Base-by-base conservation (phyloP, 2,797 vertebrate genomes). In the Paguma larvata region DNA sequence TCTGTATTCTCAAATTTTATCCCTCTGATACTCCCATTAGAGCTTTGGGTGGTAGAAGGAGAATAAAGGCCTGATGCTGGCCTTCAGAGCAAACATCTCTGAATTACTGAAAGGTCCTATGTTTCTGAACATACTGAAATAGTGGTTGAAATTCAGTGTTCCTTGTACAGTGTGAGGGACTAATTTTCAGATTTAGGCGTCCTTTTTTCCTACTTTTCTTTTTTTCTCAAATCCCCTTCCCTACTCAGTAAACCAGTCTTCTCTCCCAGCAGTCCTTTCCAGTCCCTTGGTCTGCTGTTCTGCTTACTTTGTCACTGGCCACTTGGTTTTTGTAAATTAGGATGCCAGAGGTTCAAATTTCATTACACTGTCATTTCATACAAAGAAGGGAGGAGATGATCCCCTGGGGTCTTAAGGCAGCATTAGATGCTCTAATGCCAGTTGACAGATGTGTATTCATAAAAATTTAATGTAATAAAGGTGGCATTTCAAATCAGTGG, bases 341-440 rank as follows among this genome's bases (percentile, higher is more conserved):
- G 16, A 34, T 79, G 56, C 63, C 41, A 89, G 72, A 96, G 48
- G n/a, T 75, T 97, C 23, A n/a, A 48, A 65, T 92, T 93, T 25
- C 14, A 44, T 21, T 93, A 27, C 18, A 38, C 3, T 30, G 25
- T 51, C 63, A 79, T 79, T 88, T 95, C 73, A 6, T 46, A 68
- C 68, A 75, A 56, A 73, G 15, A 44, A 18, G 38, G 8, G 1
- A 85, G 85, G 59, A 23, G 9, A 5, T 93, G 27, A 68, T 83
- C 15, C 6, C 34, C 13, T 51, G 44, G 59, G 23, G n/a, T 88
- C 34, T 90, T 89, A 78, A 84, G 82, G 46, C 12, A 91, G 38
- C 25, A 62, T 67, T 96, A 65, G 16, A 53, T 86, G 25, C 16
- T 77, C 14, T 48, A 85, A 27, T 51, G 32, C 18, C 27, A 84